Evolutionary conservation across 2,888 invertebrate genomes (phyloP).

Genomic region (Anarsia innoxiella): DNA sequence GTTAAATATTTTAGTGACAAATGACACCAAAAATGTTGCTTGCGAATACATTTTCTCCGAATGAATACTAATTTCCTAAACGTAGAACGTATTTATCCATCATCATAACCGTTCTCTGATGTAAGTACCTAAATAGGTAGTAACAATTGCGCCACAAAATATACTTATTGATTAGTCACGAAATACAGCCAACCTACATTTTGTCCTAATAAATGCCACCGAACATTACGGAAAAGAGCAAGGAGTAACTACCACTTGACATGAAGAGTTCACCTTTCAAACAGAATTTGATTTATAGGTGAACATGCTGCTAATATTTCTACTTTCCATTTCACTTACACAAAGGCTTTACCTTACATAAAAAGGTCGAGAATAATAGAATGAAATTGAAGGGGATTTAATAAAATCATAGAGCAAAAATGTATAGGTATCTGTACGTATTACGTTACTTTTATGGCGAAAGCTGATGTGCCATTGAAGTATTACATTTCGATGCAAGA

Average conservation of each 20-base stretch:
- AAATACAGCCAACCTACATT: not conserved
- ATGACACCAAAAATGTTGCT: too few relatives aligned
- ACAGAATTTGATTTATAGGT: not conserved
- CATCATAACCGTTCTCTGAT: too few relatives aligned
- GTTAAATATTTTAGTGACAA: too few relatives aligned
- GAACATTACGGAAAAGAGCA: not conserved
- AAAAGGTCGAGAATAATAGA: slow-evolving; percentile 7
- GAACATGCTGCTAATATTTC: too few relatives aligned
- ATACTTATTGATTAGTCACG: slow-evolving; percentile 8
- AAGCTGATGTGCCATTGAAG: too few relatives aligned
- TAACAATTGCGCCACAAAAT: slow-evolving; percentile 3
- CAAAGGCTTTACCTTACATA: slow-evolving; percentile 3
- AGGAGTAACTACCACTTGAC: not conserved
- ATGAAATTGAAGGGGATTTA: slow-evolving; percentile 4
- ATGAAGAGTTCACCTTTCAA: not conserved
- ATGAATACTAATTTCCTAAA: too few relatives aligned
- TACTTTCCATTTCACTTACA: not conserved
- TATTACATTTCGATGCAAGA: too few relatives aligned
- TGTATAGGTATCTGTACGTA: too few relatives aligned
- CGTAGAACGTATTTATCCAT: too few relatives aligned
- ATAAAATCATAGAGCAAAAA: slow-evolving; percentile 5
- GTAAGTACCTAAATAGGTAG: too few relatives aligned
- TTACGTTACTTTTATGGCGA: too few relatives aligned
- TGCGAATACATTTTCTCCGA: too few relatives aligned
- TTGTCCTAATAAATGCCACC: not conserved